These are phyloP conservation scores for Coremacera marginata DNA, from an alignment of 2,888 invertebrate genomes.

Conservation along the genomic window DNA sequence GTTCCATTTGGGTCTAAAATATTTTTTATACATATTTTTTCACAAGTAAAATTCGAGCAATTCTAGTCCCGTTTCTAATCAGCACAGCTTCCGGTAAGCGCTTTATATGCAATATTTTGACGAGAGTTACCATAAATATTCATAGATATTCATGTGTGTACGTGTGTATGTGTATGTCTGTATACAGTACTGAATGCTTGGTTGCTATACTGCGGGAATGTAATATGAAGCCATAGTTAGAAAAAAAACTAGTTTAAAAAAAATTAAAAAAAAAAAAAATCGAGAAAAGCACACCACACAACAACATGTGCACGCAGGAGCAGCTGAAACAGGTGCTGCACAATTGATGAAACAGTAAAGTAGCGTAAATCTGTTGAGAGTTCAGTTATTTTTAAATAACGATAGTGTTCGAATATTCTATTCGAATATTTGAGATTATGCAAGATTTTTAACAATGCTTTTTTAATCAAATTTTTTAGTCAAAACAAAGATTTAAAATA, in stretches of 20 bases:
- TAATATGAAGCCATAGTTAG: background rate
- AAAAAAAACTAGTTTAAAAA: background rate
- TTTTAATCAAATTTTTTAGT: too few relatives aligned
- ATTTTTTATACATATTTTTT: too few relatives aligned
- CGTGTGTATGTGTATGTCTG: background rate
- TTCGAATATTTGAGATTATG: too few relatives aligned
- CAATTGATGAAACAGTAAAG: too few relatives aligned
- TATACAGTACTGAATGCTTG: background rate
- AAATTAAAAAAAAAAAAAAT: background rate
- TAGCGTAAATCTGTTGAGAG: too few relatives aligned
- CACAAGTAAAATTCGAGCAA: background rate
- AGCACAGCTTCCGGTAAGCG: conserved; percentile 61
- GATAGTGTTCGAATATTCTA: too few relatives aligned
- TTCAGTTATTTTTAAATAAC: too few relatives aligned
- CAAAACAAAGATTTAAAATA: too few relatives aligned
- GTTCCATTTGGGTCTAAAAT: too few relatives aligned
- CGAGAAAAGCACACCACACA: background rate
- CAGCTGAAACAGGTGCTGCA: background rate
- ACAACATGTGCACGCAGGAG: background rate
- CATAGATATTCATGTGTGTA: conserved; percentile 48
- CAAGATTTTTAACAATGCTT: too few relatives aligned
- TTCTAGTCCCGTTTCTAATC: conserved; percentile 58
- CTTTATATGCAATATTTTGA: conserved; percentile 53
- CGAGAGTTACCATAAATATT: conserved; percentile 65
- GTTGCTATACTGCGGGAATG: background rate